phyloP scores from a whole-genome alignment of 2,888 invertebrate genomes.

The Clivina fossor region DNA sequence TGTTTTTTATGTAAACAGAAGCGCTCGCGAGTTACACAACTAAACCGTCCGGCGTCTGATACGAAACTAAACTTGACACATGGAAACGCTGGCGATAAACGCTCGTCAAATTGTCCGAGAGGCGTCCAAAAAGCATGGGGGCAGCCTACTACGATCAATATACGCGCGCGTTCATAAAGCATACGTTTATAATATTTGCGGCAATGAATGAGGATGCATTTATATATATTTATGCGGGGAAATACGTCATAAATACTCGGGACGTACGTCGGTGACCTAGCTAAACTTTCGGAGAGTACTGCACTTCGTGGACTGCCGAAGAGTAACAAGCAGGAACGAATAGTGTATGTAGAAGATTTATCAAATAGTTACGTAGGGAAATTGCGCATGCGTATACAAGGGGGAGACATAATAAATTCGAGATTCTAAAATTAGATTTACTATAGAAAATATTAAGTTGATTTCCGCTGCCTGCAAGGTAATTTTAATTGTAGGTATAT shows the following conservation, averaged over 20 bases:
- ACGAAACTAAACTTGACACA: too few species aligned
- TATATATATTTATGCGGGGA: too few species aligned
- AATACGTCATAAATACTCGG: too few species aligned
- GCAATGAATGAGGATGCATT: neutral
- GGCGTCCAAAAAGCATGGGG: too few species aligned
- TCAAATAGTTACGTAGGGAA: conserved; percentile 4
- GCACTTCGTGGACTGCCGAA: too few species aligned
- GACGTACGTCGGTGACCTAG: too few species aligned
- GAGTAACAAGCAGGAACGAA: too few species aligned
- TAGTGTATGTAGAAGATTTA: too few species aligned
- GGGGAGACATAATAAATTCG: neutral
- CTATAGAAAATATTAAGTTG: conserved; percentile 1
- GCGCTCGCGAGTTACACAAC: conserved; percentile 7
- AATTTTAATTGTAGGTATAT: conserved; percentile 8
- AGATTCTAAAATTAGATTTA: conserved; percentile 18
- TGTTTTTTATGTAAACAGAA: too few species aligned
- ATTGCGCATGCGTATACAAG: conserved; percentile 10
- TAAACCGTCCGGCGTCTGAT: conserved; percentile 5
- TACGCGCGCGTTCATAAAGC: conserved; percentile 13
- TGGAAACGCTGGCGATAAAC: neutral
- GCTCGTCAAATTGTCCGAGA: too few species aligned
- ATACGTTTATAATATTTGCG: neutral
- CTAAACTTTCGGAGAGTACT: too few species aligned
- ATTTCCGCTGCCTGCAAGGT: conserved; percentile 14
- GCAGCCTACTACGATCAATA: conserved; percentile 19